phyloP scores from a whole-genome alignment of 2,888 invertebrate species.

The Cepaea hortensis region DNA sequence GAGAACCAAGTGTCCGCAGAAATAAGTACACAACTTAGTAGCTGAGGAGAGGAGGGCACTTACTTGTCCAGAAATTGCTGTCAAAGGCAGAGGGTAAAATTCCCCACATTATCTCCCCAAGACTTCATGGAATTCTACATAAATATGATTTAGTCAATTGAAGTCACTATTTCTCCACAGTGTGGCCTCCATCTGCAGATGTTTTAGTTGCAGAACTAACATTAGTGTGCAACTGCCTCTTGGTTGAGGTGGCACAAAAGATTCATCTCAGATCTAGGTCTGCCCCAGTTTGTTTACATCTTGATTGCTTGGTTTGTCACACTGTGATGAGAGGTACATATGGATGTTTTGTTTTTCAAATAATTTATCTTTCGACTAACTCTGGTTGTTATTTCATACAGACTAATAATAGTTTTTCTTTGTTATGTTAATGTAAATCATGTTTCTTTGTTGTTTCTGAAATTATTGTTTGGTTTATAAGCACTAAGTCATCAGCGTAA shows the following conservation, averaged over 20 bases:
- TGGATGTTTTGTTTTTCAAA: neutral
- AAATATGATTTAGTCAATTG: neutral
- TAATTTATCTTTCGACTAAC: neutral
- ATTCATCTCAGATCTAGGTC: neutral
- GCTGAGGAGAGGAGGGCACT: neutral
- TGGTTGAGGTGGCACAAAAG: constrained; percentile 11
- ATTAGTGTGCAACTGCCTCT: constrained; percentile 25
- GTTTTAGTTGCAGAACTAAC: constrained; percentile 17
- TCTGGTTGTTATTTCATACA: neutral
- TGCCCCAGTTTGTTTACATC: neutral
- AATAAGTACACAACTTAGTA: no score
- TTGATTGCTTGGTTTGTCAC: neutral
- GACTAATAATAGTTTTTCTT: neutral
- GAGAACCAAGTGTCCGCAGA: neutral
- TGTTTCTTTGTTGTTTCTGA: neutral
- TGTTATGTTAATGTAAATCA: neutral
- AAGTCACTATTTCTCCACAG: constrained; percentile 8
- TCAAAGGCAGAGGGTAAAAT: neutral
- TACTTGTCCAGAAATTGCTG: neutral
- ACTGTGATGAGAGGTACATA: constrained; percentile 9
- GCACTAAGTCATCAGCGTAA: neutral
- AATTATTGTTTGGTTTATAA: neutral
- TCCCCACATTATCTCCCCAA: neutral
- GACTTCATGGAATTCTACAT: no score
- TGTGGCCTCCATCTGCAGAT: constrained; percentile 29